Evolutionary conservation across 92 coral and sea anemone genomes (phyloP).

Genomic region (Palythoa grandis): DNA sequence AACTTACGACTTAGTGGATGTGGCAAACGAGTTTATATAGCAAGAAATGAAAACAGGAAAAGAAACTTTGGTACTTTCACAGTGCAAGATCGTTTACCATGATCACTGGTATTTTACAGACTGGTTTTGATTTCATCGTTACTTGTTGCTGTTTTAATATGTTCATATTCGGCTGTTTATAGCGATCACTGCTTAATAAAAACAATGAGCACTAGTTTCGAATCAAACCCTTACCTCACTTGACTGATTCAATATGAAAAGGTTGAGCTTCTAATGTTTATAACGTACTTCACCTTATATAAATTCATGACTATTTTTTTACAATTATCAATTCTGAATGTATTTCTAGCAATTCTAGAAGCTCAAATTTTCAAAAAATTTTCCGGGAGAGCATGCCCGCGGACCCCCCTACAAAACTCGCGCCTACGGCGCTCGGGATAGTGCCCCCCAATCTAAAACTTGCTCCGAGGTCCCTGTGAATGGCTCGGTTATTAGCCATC

Average conservation of each 20-base stretch:
- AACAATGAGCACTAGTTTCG: neutral
- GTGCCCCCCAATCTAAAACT: neutral
- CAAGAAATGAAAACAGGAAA: constrained; percentile 47
- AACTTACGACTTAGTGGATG: constrained; percentile 18
- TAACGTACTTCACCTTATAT: neutral
- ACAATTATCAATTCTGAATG: too few species aligned
- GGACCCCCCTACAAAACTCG: too few species aligned
- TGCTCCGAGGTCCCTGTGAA: neutral
- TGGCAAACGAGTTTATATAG: neutral
- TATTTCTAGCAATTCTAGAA: too few species aligned
- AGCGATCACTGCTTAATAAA: neutral
- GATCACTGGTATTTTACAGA: neutral
- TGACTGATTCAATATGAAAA: neutral
- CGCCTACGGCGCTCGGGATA: too few species aligned
- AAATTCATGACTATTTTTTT: too few species aligned
- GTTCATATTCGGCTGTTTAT: neutral
- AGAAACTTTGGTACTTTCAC: constrained; percentile 17
- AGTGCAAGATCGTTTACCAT: neutral
- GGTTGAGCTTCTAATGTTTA: neutral
- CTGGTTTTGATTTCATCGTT: neutral
- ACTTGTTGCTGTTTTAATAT: neutral
- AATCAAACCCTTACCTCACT: neutral
- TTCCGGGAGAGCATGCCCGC: too few species aligned
- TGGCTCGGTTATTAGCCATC: too few species aligned
- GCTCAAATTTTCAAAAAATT: too few species aligned